Evolutionary conservation across 2,113 vertebrate genomes (phyloP).

Genomic region (Notiomystis cincta): DNA sequence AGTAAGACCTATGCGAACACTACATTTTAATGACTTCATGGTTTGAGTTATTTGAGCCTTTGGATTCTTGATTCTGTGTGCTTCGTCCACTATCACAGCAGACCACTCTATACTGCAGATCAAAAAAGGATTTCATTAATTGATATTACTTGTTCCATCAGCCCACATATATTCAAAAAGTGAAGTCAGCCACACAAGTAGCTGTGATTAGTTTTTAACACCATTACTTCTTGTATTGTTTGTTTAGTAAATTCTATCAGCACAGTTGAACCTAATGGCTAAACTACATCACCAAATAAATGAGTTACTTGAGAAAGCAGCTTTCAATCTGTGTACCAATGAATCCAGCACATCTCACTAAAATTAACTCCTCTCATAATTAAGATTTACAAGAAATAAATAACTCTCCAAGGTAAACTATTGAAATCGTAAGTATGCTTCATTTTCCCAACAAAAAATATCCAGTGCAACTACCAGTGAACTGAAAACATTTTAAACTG

Average conservation of each 20-base stretch:
- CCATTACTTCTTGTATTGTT: background rate
- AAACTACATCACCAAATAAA: background rate
- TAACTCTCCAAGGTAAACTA: background rate
- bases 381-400: background rate
- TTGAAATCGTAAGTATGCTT: background rate
- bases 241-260: background rate
- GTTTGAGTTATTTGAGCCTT: conserved; percentile 89
- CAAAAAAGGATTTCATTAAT: background rate
- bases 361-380: background rate
- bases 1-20: conserved; percentile 88
- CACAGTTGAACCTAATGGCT: background rate
- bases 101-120: conserved; percentile 85
- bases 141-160: background rate
- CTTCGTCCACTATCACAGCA: conserved; percentile 92
- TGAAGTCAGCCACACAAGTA: background rate
- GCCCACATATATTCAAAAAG: background rate
- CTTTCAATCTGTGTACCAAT: background rate
- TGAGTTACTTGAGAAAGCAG: background rate
- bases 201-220: background rate
- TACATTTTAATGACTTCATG: conserved; percentile 88
- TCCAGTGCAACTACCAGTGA: background rate
- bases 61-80: conserved; percentile 94
- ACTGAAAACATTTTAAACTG: background rate
- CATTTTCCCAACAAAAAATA: background rate
- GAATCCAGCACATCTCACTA: background rate